phyloP scores from a whole-genome alignment of 2,797 vertebrate genomes.

The Anolis apletophallus region DNA sequence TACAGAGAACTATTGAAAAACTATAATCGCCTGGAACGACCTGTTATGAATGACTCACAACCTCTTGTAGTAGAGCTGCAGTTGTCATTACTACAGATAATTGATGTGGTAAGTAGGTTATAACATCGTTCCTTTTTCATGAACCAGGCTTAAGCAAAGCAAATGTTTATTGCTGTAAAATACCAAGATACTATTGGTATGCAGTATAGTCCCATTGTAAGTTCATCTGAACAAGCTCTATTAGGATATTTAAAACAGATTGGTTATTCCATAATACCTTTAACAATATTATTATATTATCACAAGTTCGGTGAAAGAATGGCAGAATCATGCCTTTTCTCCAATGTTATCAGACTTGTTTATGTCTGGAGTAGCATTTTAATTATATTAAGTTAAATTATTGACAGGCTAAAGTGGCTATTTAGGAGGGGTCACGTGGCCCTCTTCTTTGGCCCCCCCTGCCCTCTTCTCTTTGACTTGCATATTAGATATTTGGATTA shows the following conservation, averaged over 20 bases:
- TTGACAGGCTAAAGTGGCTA: neutral
- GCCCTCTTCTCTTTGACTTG: too few species aligned
- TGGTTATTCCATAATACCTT: neutral
- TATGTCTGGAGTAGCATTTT: neutral
- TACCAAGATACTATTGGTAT: neutral
- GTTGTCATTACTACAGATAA: conserved; percentile 91
- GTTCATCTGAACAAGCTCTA: neutral
- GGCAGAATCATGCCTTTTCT: neutral
- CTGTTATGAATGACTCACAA: conserved; percentile 87
- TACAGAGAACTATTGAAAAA: conserved; percentile 85
- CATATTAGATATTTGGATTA: too few species aligned
- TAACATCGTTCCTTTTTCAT: conserved; percentile 30
- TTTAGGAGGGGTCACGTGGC: too few species aligned
- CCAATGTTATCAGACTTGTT: neutral
- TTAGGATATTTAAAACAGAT: neutral
- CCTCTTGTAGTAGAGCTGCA: conserved; percentile 88
- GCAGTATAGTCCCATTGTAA: neutral
- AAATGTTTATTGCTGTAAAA: neutral
- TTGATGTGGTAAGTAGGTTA: conserved; percentile 87
- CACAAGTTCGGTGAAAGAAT: neutral
- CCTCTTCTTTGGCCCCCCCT: too few species aligned
- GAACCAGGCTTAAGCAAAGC: neutral
- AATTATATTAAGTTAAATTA: neutral
- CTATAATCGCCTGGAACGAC: conserved; percentile 90
- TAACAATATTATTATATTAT: neutral